These are phyloP conservation scores for Psettodes erumei DNA, from an alignment of 2,113 vertebrate species.

Conservation along the genomic window DNA sequence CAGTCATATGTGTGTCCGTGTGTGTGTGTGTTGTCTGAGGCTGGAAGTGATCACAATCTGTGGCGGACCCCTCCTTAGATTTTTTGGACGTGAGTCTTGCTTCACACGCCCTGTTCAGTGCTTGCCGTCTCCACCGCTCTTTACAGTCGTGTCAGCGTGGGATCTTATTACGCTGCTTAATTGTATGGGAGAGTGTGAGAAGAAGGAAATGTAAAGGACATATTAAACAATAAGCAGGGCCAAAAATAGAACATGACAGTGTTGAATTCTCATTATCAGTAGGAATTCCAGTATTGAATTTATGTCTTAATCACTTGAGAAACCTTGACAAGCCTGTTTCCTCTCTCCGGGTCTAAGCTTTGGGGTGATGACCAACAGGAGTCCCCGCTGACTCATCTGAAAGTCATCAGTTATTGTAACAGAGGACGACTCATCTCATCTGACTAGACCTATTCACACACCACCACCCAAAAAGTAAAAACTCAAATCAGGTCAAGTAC, in stretches of 20 bases:
- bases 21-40: slow-evolving; percentile 40
- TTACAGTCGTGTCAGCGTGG: slow-evolving; percentile 31
- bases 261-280: slow-evolving; percentile 42
- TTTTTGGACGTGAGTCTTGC: slow-evolving; percentile 68
- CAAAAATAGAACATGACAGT: slow-evolving; percentile 21
- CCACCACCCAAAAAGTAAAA: slow-evolving; percentile 43
- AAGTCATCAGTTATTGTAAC: slow-evolving; percentile 40
- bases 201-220: slow-evolving; percentile 14
- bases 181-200: slow-evolving; percentile 21
- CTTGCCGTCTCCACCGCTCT: slow-evolving; percentile 12
- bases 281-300: slow-evolving; percentile 35
- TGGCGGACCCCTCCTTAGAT: slow-evolving; percentile 63
- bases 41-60: slow-evolving; percentile 74
- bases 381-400: slow-evolving; percentile 42
- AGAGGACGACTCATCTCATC: slow-evolving; percentile 19
- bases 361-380: slow-evolving; percentile 38
- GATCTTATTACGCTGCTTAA: slow-evolving; percentile 37
- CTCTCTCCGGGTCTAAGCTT: background rate
- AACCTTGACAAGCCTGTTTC: slow-evolving; percentile 11
- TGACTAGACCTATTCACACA: slow-evolving; percentile 21
- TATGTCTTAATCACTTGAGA: slow-evolving; percentile 15
- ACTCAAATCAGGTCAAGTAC: slow-evolving; percentile 54
- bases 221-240: background rate
- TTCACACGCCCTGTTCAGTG: slow-evolving; percentile 59
- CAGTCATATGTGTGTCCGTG: slow-evolving; percentile 22